Evolutionary conservation across 2,113 vertebrate species (phyloP), one percentile per base, ranked within the genome.

Genomic region (Datnioides undecimradiatus): DNA sequence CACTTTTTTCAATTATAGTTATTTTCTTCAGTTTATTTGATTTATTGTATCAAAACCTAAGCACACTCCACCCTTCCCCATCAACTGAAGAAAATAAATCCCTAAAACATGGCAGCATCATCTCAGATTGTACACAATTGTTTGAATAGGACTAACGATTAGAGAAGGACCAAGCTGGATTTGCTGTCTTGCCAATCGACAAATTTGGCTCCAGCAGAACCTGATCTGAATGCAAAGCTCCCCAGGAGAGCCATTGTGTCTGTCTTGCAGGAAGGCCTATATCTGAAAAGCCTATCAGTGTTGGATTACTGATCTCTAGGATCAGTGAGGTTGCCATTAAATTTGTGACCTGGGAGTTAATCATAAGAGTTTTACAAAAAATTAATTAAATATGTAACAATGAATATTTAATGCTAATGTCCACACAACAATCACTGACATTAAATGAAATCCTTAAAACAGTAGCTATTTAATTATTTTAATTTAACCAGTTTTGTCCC

Each of bases 101-200:
- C 4, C 27, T 25, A 41, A 65, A 73, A 82, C 33, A 76, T 57
- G 64, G 70, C 73, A 76, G 38, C 52, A 33, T 55, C 70, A 57
- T 79, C 54, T 84, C 81, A 55, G 41, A 78, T 80, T 88, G 55
- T 58, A 68, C 54, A 23, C 62, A 54, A 72, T 57, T 62, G 68
- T 67, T 70, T 88, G 51, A 87, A 81, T 49, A 8, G n/a, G 72
- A 64, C 34, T 67, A 60, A 71, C 84, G 78, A 86, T 85, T 84
- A 87, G 55, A 79, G 63, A 73, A 66, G 51, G 71, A 38, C 59
- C 74, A 71, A 66, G 71, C 66, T 8, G 66, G 74, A 87, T 84
- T 84, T 88, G 79, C 69, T 80, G 79, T 77, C 82, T 83, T 87
- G 73, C 85, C 87, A 90, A 38, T 82, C 8, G 79, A 67, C 72